Evolutionary conservation across 2,113 vertebrate genomes (phyloP).

Genomic region (Bambusicola thoracicus): DNA sequence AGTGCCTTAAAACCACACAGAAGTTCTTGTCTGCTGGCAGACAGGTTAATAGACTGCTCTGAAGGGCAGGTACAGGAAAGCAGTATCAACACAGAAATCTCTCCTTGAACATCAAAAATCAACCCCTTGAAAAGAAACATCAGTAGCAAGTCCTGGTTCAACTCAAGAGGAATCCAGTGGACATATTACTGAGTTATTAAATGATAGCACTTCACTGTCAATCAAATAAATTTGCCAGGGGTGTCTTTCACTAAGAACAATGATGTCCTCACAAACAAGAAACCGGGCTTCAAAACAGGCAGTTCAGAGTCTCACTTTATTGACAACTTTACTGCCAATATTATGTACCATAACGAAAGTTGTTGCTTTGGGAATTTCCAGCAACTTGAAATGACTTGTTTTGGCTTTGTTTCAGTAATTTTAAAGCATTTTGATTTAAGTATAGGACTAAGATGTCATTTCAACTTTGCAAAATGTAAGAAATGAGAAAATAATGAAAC

Average conservation of each 20-base stretch:
- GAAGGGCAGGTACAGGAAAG: background rate
- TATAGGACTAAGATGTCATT: background rate
- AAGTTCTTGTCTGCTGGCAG: background rate
- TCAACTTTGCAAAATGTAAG: background rate
- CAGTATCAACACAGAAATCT: background rate
- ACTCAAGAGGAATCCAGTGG: background rate
- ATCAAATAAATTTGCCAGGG: background rate
- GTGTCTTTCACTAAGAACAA: background rate
- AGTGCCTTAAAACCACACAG: background rate
- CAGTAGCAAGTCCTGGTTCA: background rate
- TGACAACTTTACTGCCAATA: background rate
- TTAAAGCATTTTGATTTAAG: background rate
- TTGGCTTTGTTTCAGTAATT: background rate
- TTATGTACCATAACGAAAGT: background rate
- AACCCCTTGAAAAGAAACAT: background rate
- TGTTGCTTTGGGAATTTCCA: background rate
- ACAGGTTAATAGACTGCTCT: background rate
- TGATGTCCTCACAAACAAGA: background rate
- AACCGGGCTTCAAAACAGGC: background rate
- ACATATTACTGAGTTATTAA: background rate
- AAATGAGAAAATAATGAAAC: too few species aligned
- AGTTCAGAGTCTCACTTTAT: background rate
- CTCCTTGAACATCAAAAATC: background rate
- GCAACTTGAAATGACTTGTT: background rate
- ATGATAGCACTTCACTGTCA: background rate